Evolutionary conservation across 2,797 vertebrate species (phyloP).

Genomic region (Siniperca obscura): DNA sequence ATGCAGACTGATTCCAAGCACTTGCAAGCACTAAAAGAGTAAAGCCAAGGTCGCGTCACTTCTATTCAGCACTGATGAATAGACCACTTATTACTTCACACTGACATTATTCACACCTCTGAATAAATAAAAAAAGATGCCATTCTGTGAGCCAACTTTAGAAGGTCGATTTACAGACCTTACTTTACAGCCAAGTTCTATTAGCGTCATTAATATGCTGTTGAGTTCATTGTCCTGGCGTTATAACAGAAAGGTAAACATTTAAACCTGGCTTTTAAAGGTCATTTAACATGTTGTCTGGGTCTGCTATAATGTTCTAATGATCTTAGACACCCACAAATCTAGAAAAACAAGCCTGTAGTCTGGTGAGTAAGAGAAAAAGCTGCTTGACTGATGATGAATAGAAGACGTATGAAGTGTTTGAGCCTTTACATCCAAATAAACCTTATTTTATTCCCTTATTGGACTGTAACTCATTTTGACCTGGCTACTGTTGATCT

Average conservation of each 20-base stretch:
- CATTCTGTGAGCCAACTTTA: constrained; percentile 8
- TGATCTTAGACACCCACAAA: neutral
- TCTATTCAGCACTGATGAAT: constrained; percentile 29
- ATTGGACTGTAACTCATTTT: neutral
- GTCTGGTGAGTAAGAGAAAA: neutral
- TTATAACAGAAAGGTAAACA: constrained; percentile 6
- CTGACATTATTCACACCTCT: constrained; percentile 61
- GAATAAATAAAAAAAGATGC: constrained; percentile 2
- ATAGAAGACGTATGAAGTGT: neutral
- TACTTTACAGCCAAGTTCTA: constrained; percentile 25
- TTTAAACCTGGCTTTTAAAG: neutral
- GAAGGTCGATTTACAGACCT: constrained; percentile 26
- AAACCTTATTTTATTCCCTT: neutral
- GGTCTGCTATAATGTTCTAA: neutral
- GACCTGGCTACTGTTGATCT: neutral
- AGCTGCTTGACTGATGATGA: neutral
- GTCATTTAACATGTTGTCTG: neutral
- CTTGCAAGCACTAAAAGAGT: neutral
- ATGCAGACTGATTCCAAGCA: neutral
- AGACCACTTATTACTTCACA: constrained; percentile 26
- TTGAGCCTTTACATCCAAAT: neutral
- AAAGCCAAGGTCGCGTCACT: neutral
- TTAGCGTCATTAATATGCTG: constrained; percentile 14
- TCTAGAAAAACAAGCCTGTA: constrained; percentile 1
- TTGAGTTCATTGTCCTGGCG: neutral